These are phyloP conservation scores for Apostichopus japonicus DNA, from an alignment of 35 echinoderm and acorn worm genomes.

Conservation along the genomic window DNA sequence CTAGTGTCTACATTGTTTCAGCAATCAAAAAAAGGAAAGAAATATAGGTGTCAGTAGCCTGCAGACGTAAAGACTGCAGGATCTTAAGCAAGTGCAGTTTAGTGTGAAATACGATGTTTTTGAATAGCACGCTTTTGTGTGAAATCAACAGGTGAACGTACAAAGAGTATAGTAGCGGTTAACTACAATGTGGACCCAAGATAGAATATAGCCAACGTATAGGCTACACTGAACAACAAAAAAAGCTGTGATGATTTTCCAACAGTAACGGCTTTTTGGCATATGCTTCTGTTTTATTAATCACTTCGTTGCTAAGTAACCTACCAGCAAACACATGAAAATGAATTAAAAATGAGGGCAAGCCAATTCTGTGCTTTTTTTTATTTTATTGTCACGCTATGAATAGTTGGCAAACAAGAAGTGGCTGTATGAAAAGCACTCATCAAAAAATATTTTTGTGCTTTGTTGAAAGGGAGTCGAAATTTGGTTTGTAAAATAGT, in stretches of 20 bases:
- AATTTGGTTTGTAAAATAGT: background rate
- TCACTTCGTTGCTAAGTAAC: conserved; percentile 30
- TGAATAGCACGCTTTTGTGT: background rate
- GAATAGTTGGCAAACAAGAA: conserved; percentile 9
- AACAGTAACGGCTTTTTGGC: background rate
- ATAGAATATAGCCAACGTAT: background rate
- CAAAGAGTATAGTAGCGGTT: no score
- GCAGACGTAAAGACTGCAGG: background rate
- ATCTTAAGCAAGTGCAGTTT: background rate
- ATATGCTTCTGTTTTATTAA: conserved; percentile 12
- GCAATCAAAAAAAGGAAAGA: background rate
- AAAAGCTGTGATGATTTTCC: background rate
- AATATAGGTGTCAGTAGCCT: background rate
- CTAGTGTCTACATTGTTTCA: background rate
- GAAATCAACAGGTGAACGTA: background rate
- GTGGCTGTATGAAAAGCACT: background rate
- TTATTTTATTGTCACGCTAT: background rate
- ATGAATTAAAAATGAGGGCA: conserved; percentile 32
- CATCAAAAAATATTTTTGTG: background rate
- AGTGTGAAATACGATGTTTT: background rate
- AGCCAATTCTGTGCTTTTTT: conserved; percentile 30
- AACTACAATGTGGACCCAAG: no score
- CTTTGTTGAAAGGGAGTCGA: background rate
- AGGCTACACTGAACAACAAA: background rate
- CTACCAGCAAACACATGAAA: conserved; percentile 14